A percentile compares a stretch with the other conserved stretches of the same genome.
phyloP scores from a whole-genome alignment of 2,797 vertebrate genomes.

The Clamator glandarius region DNA sequence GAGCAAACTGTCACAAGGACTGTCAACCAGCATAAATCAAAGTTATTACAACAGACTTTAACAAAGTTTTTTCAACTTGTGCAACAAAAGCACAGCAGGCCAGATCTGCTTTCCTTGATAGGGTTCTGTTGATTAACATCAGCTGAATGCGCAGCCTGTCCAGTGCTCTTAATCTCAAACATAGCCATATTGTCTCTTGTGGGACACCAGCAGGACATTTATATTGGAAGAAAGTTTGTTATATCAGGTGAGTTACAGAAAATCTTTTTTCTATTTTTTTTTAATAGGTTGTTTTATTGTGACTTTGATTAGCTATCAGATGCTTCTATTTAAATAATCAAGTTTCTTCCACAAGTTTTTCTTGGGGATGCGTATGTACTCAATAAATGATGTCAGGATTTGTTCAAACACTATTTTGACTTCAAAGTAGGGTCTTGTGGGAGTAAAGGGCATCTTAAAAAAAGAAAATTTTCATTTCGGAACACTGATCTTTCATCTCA shows the following conservation, averaged over 20 bases:
- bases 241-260: slow-evolving; percentile 7
- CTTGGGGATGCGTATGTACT: neutral
- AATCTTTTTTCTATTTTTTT: slow-evolving; percentile 2
- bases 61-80: neutral
- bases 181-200: neutral
- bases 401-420: neutral
- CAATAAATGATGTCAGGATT: neutral
- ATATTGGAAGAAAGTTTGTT: slow-evolving; percentile 2
- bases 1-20: neutral
- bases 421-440: neutral
- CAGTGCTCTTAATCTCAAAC: neutral
- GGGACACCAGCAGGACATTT: neutral
- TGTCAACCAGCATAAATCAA: neutral
- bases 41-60: neutral
- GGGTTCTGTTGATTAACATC: neutral
- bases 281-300: neutral
- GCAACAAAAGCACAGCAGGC: neutral
- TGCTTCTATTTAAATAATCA: slow-evolving; percentile 15
- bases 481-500: neutral
- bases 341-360: neutral
- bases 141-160: neutral
- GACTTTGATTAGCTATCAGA: neutral
- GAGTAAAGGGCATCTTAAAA: neutral
- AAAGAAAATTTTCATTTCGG: neutral
- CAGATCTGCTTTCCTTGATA: neutral